Percentiles rank a stretch among this genome's conserved stretches.
phyloP scores from a whole-genome alignment of 2,888 invertebrate genomes.

The Diploptera punctata region DNA sequence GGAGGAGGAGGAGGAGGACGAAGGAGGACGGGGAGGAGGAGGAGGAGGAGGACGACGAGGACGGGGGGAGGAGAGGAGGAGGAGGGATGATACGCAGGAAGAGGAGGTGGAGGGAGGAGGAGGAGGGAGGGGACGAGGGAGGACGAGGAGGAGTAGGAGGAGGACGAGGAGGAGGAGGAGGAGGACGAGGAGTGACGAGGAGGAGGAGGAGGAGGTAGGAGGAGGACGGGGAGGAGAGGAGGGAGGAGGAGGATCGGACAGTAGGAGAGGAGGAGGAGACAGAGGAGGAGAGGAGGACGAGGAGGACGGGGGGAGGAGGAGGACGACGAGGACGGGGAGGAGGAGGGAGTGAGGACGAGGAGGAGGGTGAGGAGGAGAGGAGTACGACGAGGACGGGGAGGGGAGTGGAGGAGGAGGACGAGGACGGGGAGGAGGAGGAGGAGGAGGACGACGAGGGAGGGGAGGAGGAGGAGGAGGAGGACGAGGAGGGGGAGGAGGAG shows the following conservation, averaged over 20 bases:
- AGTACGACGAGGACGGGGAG: background rate
- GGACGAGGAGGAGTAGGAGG: too few species aligned
- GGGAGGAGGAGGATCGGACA: background rate
- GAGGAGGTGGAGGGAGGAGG: background rate
- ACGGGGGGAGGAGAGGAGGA: background rate
- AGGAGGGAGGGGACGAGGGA: too few species aligned
- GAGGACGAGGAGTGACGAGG: background rate
- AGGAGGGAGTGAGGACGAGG: background rate
- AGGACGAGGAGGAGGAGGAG: background rate
- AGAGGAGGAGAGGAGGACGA: background rate
- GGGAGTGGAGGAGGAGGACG: background rate
- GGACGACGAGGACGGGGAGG: background rate
- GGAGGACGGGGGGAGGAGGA: background rate
- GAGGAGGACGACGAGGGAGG: too few species aligned
- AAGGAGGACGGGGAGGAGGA: background rate
- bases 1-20: background rate
- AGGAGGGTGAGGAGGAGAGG: background rate
- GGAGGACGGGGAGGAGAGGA: too few species aligned
- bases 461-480: too few species aligned
- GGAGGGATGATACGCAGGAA: background rate
- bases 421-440: background rate
- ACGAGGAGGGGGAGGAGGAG: too few species aligned
- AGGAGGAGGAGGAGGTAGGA: too few species aligned
- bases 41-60: background rate
- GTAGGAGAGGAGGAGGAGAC: background rate